Evolutionary conservation across 2,888 invertebrate species (phyloP), one percentile per base, ranked within the genome.

Genomic region (Luperina nickerlii): DNA sequence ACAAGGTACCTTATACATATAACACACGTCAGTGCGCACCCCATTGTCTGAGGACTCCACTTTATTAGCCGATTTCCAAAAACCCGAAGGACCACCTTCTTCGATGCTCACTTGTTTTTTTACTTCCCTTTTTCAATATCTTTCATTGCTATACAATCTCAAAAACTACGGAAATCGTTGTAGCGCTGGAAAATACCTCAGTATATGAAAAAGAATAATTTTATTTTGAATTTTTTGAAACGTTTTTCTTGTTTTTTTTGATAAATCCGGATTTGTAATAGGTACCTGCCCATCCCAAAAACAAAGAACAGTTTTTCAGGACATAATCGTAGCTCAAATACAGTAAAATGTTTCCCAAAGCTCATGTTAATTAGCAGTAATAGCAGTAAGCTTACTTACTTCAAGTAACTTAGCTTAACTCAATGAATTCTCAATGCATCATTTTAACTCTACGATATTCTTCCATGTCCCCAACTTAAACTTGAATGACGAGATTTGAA

Each of bases 401-500:
- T 57, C 62, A 67, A 38, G n/a, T 66, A 24, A 78, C 67, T 27
- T 48, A 62, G 38, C 45, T 65, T 68, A 81, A 81, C 78, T 86
- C 71, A 79, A 81, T 87, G 80, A 79, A 76, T 76, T 81, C 42
- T 82, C 71, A 77, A 85, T 85, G 88, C 86, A 88, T 80, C 54
- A 67, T 42, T 74, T 71, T 18, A 69, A 69, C 54, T 73, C 54
- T 66, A 76, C 74, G 65, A 86, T 82, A 85, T 70, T 69, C 73
- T 78, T 72, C 75, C 32, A 75, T 66, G 67, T 74, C 72, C 74
- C 70, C 66, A 48, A 54, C 66, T 60, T 57, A 87, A 86, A 86
- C 82, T 86, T 88, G 86, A 86, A 88, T 88, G 82, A 86, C 86
- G 68, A 76, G 82, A 79, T 88, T 87, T 85, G 79, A 86, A 86